Conservation (phyloP, 2,113 vertebrate species). For the Lonchura striata region DNA sequence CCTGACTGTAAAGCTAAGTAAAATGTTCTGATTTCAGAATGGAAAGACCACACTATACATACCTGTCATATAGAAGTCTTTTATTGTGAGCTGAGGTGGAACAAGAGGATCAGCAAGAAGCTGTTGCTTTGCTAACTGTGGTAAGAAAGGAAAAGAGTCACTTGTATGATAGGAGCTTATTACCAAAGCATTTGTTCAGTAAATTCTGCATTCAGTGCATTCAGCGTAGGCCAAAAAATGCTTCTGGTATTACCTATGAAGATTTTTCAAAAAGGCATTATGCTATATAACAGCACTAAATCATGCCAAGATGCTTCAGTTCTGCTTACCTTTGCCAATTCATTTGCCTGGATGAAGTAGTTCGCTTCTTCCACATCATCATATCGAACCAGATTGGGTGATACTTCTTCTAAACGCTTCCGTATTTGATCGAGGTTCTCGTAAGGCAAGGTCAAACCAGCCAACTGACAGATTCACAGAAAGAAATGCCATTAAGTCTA, state of each 20-base stretch:
- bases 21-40: neutral
- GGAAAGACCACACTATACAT: neutral
- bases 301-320: neutral
- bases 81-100: slow-evolving; percentile 90
- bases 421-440: slow-evolving; percentile 86
- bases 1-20: neutral
- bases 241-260: neutral
- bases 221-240: neutral
- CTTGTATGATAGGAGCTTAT: neutral
- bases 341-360: slow-evolving; percentile 92
- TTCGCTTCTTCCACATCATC: slow-evolving; percentile 93
- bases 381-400: slow-evolving; percentile 92
- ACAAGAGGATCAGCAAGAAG: slow-evolving; percentile 88
- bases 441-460: slow-evolving; percentile 89
- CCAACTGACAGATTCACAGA: slow-evolving; percentile 76
- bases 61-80: slow-evolving; percentile 99
- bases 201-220: neutral
- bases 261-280: neutral
- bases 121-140: slow-evolving; percentile 85
- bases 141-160: neutral
- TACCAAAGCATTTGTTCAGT: neutral
- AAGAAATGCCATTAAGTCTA: neutral
- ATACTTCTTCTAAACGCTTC: slow-evolving; percentile 86
- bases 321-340: slow-evolving; percentile 85
- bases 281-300: neutral